A percentile compares a stretch with the other conserved stretches of the same genome.
Conservation (phyloP, 2,797 vertebrate genomes). For the Spinus pinus region DNA sequence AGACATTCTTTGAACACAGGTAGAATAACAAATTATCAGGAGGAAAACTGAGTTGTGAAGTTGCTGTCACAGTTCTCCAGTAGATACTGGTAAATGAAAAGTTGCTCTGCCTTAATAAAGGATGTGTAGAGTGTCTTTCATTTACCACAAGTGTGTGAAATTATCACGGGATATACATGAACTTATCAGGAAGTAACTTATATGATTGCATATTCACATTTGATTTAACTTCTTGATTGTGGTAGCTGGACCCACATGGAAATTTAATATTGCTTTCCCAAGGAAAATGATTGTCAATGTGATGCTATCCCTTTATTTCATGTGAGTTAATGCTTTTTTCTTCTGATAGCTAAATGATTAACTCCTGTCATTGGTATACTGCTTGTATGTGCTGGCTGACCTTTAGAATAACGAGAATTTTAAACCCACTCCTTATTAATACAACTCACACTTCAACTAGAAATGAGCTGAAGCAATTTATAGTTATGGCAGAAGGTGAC, state of each 20-base stretch:
- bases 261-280: not conserved
- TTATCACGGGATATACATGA: not conserved
- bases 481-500: not conserved
- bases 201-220: not conserved
- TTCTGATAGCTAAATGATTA: not conserved
- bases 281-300: not conserved
- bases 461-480: not conserved
- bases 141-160: not conserved
- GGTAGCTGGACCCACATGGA: rapidly evolving
- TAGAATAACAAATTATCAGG: not conserved
- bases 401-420: constrained; percentile 33
- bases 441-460: not conserved
- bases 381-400: not conserved
- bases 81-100: rapidly evolving
- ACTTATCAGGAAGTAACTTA: not conserved
- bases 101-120: not conserved
- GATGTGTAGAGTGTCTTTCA: not conserved
- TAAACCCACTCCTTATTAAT: not conserved
- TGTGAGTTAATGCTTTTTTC: not conserved
- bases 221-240: not conserved
- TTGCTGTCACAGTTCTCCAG: not conserved
- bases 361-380: not conserved
- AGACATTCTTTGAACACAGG: not conserved
- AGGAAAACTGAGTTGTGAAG: not conserved
- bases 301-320: not conserved